These are phyloP conservation scores for Chelon auratus DNA, from an alignment of 2,797 vertebrate species.

Conservation along the genomic window DNA sequence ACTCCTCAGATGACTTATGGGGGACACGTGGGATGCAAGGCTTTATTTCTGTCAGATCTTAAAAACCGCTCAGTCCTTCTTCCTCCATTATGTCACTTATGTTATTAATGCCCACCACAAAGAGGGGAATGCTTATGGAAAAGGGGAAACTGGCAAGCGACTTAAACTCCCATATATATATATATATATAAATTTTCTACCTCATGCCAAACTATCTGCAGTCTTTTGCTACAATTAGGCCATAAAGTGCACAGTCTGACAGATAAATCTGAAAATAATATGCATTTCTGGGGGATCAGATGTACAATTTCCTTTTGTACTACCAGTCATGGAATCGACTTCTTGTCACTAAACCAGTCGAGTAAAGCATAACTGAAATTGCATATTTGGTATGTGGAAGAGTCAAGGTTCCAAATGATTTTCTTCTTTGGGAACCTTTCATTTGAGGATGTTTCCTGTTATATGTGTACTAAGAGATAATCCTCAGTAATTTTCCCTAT, in stretches of 20 bases:
- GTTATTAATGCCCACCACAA: too few relatives aligned
- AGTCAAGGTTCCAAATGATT: too few relatives aligned
- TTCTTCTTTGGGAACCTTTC: too few relatives aligned
- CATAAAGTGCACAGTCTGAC: background rate
- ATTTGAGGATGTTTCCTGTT: too few relatives aligned
- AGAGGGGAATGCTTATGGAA: background rate
- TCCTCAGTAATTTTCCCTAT: too few relatives aligned
- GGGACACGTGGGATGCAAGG: background rate
- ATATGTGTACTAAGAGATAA: too few relatives aligned
- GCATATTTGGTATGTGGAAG: too few relatives aligned
- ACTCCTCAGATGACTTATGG: constrained; percentile 4
- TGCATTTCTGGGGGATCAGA: background rate
- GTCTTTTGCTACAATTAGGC: background rate
- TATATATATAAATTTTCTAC: background rate
- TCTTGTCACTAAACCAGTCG: too few relatives aligned
- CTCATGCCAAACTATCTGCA: background rate
- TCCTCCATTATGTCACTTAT: background rate
- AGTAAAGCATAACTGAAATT: too few relatives aligned
- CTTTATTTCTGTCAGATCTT: background rate
- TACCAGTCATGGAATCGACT: background rate
- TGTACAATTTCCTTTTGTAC: background rate
- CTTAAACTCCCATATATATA: too few relatives aligned
- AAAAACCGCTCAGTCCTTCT: background rate
- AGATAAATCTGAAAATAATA: background rate
- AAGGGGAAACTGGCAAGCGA: too few relatives aligned